phyloP scores from a whole-genome alignment of 35 echinoderm and acorn worm genomes.

The Chiridota heheva region DNA sequence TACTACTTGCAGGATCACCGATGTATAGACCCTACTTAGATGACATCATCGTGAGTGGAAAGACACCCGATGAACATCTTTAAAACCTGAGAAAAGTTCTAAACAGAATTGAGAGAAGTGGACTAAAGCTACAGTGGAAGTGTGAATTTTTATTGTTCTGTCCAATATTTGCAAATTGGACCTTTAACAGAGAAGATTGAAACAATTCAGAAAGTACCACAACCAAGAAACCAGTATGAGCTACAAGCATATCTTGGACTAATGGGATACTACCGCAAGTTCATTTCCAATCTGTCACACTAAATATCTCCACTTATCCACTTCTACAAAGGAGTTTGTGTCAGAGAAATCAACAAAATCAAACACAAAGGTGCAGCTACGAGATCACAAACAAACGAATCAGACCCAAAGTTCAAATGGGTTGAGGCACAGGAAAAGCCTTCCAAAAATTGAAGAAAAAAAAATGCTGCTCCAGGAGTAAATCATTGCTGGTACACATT shows the following conservation, averaged over 20 bases:
- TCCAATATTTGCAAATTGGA: slow-evolving; percentile 36
- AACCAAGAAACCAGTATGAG: slow-evolving; percentile 30
- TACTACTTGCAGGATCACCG: slow-evolving; percentile 7
- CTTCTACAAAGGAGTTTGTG: slow-evolving; percentile 36
- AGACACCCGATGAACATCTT: background rate
- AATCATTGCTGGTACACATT: background rate
- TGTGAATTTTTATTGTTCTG: slow-evolving; percentile 32
- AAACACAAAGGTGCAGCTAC: no score
- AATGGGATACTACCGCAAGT: slow-evolving; percentile 60
- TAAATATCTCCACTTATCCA: slow-evolving; percentile 37
- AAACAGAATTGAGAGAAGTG: background rate
- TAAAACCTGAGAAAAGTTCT: background rate
- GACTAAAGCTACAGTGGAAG: slow-evolving; percentile 39
- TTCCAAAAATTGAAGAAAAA: background rate
- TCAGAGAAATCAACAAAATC: background rate
- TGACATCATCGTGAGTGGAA: slow-evolving; percentile 32
- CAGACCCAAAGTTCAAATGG: background rate
- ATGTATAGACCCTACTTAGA: slow-evolving; percentile 29
- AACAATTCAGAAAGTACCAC: slow-evolving; percentile 25
- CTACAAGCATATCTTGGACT: slow-evolving; percentile 50
- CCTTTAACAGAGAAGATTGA: slow-evolving; percentile 22
- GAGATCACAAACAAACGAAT: background rate
- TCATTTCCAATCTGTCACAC: slow-evolving; percentile 43
- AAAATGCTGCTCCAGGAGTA: background rate
- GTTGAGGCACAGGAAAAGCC: background rate